Evolutionary conservation across 2,888 invertebrate species (phyloP), one percentile per base, ranked within the genome.

Genomic region (Carpatolechia fugitivella): DNA sequence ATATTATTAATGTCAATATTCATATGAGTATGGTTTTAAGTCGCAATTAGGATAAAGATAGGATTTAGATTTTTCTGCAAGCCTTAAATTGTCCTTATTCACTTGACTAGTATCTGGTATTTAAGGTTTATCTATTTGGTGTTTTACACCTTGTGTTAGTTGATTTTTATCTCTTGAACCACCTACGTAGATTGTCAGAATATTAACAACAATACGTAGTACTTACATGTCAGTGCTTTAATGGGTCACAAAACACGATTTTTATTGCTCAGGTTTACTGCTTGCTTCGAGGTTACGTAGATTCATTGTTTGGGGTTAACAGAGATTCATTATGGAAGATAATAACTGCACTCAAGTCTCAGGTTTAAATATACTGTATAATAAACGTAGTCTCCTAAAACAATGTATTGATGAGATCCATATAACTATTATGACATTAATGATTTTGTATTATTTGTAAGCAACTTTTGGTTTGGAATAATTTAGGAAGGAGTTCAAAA

Each of bases 211-310:
- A 58, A 60, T 54, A 66, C 64, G 8, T n/a, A 63, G 64, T 65
- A 59, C 63, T 57, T 57, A 60, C 58, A 57, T 64, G 63, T 57
- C 62, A 57, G 57, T 59, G 59, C 54, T 53, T 56, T 70, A 69
- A 77, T 73, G 62, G 62, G 61, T 61, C 64, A 70, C 69, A 72
- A 71, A 72, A 62, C 62, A 60, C 58, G 35, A 62, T 70, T 66
- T 75, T 71, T 74, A 72, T 69, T 65, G 62, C 65, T 53, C 56
- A 62, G 62, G 65, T 68, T 68, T 64, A 68, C 63, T 58, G 60
- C 62, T 61, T 64, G 63, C 64, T 62, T 62, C 57, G 59, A 66
- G 66, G 65, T 60, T 61, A 63, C 58, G 64, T 60, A 57, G 60
- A 65, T 62, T 58, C 63, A 57, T 65, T 63, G 61, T 69, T 67